Evolutionary conservation across 2,797 vertebrate genomes (phyloP).

Genomic region (Sebastiscus albofasciatus): DNA sequence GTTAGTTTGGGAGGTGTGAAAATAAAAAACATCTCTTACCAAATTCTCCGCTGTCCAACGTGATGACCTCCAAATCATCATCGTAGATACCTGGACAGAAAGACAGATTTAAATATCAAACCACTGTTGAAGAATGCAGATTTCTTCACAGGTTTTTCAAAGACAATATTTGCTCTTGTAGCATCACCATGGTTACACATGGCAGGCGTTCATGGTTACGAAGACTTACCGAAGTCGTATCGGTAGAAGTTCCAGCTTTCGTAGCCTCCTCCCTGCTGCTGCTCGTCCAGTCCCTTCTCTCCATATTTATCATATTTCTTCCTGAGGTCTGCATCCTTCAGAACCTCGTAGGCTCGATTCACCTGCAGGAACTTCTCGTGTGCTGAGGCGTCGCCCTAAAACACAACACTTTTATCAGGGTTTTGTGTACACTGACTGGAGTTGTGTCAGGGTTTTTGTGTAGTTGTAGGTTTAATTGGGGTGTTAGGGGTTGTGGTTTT

Average conservation of each 20-base stretch:
- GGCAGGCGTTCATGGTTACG: background rate
- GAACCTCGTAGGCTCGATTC: slow-evolving; percentile 95
- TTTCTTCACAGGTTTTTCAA: background rate
- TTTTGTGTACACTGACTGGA: accelerated
- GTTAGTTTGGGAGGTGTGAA: background rate
- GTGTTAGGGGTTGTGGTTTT: no score
- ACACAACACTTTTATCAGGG: background rate
- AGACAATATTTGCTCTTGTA: background rate
- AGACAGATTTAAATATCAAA: background rate
- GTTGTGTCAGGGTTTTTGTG: background rate
- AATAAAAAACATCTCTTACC: slow-evolving; percentile 78
- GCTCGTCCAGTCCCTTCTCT: slow-evolving; percentile 93
- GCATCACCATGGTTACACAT: background rate
- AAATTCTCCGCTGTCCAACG: slow-evolving; percentile 95
- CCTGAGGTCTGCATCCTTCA: slow-evolving; percentile 95
- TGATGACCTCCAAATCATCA: slow-evolving; percentile 96
- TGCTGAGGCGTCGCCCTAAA: slow-evolving; percentile 89
- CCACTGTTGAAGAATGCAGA: background rate
- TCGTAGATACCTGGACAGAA: slow-evolving; percentile 92
- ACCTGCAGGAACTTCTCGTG: slow-evolving; percentile 97
- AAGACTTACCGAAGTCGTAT: slow-evolving; percentile 92
- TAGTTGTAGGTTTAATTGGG: background rate
- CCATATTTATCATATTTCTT: slow-evolving; percentile 99
- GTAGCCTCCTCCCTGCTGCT: slow-evolving; percentile 89
- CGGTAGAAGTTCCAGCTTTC: slow-evolving; percentile 98